phyloP scores from a whole-genome alignment of 2,797 vertebrate species.

The Helicolenus hilgendorfi region DNA sequence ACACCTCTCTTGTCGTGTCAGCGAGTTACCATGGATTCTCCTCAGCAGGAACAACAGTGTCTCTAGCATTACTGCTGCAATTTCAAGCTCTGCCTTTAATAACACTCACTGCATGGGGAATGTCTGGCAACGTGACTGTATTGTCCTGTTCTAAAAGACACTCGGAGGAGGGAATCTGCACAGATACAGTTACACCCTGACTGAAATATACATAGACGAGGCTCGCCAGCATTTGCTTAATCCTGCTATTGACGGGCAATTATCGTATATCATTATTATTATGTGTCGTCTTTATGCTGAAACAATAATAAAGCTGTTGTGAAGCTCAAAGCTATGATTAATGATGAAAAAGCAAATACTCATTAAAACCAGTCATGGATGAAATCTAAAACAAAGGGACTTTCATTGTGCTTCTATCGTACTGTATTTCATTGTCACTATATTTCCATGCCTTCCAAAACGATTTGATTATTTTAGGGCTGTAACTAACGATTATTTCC shows the following conservation, averaged over 20 bases:
- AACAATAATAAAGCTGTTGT: slow-evolving; percentile 42
- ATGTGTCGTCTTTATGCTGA: slow-evolving; percentile 46
- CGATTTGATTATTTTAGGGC: not conserved
- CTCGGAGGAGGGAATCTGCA: slow-evolving; percentile 33
- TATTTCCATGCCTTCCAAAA: not conserved
- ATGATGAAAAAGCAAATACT: slow-evolving; percentile 55
- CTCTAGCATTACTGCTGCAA: slow-evolving; percentile 31
- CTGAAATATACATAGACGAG: slow-evolving; percentile 49
- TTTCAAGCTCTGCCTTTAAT: slow-evolving; percentile 61
- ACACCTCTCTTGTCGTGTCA: slow-evolving; percentile 74
- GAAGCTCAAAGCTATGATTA: slow-evolving; percentile 50
- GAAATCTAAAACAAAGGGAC: slow-evolving; percentile 63
- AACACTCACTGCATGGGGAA: slow-evolving; percentile 32
- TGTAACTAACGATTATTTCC: not conserved
- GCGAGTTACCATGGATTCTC: slow-evolving; percentile 75
- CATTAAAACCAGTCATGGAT: slow-evolving; percentile 62
- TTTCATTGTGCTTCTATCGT: slow-evolving; percentile 34
- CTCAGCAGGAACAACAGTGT: slow-evolving; percentile 36
- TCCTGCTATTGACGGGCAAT: slow-evolving; percentile 39
- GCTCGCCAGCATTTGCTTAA: slow-evolving; percentile 39
- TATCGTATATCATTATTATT: slow-evolving; percentile 39
- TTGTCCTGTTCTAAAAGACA: slow-evolving; percentile 48
- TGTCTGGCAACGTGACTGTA: slow-evolving; percentile 42
- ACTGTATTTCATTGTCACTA: slow-evolving; percentile 15
- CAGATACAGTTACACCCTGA: slow-evolving; percentile 26